Percentiles rank a stretch among this genome's conserved stretches.
Evolutionary conservation across 2,113 vertebrate genomes (phyloP).

Genomic region (Bos indicus): DNA sequence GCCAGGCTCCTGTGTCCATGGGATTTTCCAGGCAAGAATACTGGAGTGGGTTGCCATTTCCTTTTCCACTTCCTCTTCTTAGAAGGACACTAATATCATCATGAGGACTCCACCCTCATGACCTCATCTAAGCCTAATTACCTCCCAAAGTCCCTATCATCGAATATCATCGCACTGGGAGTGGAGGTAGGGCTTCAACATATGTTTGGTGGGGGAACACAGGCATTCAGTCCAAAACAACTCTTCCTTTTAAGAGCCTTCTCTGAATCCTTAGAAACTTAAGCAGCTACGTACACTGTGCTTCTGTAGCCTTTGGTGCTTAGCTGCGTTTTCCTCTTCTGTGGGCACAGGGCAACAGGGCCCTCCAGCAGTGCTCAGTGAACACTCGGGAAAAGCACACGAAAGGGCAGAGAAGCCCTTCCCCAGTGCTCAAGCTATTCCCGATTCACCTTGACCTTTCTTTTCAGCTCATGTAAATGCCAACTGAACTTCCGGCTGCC

Average conservation of each 20-base stretch:
- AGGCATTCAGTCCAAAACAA: neutral
- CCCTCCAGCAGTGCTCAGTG: neutral
- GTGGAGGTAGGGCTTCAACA: neutral
- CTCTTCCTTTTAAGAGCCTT: neutral
- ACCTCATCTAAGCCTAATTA: neutral
- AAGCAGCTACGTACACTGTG: neutral
- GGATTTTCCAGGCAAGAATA: neutral
- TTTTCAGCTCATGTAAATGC: neutral
- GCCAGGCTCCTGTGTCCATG: neutral
- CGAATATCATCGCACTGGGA: neutral
- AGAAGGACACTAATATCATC: neutral
- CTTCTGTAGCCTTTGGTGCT: neutral
- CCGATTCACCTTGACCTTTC: neutral
- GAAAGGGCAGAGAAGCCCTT: neutral
- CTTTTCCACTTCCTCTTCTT: neutral
- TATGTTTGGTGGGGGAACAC: neutral
- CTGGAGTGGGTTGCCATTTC: neutral
- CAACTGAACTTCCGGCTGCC: neutral
- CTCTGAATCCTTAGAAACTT: neutral
- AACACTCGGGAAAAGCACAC: neutral
- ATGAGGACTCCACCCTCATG: neutral
- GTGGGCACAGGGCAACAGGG: neutral
- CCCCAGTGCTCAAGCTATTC: neutral
- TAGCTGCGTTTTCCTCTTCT: neutral
- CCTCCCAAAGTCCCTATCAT: neutral